Evolutionary conservation across 1,140 invertebrate genomes (phyloP).

Genomic region (Rhyzopertha dominica): DNA sequence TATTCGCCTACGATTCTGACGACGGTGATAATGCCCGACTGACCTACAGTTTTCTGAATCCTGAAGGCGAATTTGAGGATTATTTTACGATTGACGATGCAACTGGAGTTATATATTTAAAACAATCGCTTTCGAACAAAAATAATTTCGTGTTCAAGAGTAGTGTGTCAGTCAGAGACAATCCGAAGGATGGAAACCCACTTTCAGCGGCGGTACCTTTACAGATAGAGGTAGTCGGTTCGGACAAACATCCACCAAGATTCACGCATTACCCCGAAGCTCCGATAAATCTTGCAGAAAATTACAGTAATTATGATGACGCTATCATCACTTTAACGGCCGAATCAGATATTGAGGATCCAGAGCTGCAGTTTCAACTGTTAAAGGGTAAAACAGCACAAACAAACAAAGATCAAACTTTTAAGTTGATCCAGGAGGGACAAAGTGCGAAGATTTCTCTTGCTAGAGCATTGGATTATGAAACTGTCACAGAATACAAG

Average conservation of each 20-base stretch:
- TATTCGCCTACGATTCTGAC: constrained; percentile 84
- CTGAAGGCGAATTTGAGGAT: constrained; percentile 50
- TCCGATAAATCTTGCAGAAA: constrained; percentile 66
- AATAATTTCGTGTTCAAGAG: constrained; percentile 25
- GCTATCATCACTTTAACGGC: constrained; percentile 66
- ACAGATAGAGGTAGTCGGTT: constrained; percentile 82
- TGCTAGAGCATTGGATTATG: constrained; percentile 72
- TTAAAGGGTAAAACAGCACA: constrained; percentile 74
- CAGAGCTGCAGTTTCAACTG: constrained; percentile 71
- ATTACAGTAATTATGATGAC: constrained; percentile 61
- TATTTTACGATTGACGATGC: constrained; percentile 74
- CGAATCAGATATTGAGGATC: constrained; percentile 67
- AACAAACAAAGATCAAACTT: constrained; percentile 75
- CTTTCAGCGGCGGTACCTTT: no score
- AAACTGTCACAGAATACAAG: constrained; percentile 74
- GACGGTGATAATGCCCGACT: constrained; percentile 80
- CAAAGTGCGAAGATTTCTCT: constrained; percentile 62
- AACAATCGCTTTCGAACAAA: constrained; percentile 61
- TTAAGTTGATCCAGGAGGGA: constrained; percentile 64
- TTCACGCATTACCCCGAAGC: constrained; percentile 55
- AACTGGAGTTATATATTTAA: constrained; percentile 74
- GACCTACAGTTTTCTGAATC: constrained; percentile 44
- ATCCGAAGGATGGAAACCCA: background rate
- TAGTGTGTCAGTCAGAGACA: background rate
- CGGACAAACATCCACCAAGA: constrained; percentile 78